Conservation (phyloP, 2,888 invertebrate species). For the Acanthosepion esculentum region DNA sequence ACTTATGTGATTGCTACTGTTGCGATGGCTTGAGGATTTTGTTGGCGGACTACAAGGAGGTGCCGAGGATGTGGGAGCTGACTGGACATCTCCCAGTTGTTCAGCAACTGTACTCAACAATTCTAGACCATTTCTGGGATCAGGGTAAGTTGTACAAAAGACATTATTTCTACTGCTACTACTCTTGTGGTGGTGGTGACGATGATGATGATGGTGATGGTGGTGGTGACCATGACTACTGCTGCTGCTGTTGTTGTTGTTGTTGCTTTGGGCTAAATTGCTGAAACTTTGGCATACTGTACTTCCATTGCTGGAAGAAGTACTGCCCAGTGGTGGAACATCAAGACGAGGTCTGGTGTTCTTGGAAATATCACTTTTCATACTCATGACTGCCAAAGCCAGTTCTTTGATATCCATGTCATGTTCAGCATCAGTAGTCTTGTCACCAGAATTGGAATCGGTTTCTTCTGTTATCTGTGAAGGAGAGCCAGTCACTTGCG, state of each 20-base stretch:
- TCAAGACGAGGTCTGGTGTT: neutral
- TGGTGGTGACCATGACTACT: neutral
- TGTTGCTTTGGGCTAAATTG: neutral
- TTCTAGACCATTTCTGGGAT: conserved; percentile 69
- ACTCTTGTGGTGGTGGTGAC: neutral
- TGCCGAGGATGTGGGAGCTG: neutral
- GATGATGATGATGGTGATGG: neutral
- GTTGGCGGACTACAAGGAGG: neutral
- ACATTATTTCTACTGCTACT: neutral
- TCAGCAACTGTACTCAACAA: conserved; percentile 70
- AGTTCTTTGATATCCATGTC: conserved; percentile 45
- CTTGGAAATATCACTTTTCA: neutral
- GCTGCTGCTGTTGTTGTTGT: neutral
- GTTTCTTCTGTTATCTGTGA: neutral
- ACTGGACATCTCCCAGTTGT: conserved; percentile 56
- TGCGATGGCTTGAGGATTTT: neutral
- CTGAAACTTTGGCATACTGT: conserved; percentile 35
- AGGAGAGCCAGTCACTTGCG: neutral
- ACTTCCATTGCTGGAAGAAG: neutral
- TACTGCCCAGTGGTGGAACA: neutral
- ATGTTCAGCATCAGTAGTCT: neutral
- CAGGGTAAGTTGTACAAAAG: conserved; percentile 65
- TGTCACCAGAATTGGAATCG: conserved; percentile 35
- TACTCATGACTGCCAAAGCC: conserved; percentile 43
- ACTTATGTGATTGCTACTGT: neutral